A percentile compares a stretch with the other conserved stretches of the same genome.
These are phyloP conservation scores for Cephus rjabovi DNA, from an alignment of 2,888 invertebrate species.

Conservation along the genomic window DNA sequence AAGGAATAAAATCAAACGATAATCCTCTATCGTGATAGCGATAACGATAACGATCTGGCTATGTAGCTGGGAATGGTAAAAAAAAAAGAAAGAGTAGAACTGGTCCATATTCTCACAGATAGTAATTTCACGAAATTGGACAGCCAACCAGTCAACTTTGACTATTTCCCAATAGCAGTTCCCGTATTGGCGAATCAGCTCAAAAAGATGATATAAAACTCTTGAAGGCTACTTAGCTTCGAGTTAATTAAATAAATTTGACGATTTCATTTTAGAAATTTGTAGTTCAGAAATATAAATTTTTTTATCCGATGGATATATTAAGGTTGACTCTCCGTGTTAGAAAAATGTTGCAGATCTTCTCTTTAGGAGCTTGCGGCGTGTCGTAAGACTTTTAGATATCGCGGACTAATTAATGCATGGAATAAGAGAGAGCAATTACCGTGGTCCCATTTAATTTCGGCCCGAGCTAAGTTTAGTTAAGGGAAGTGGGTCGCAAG, in stretches of 20 bases:
- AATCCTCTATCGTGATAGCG: neutral
- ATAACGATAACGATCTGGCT: neutral
- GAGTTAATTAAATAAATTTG: neutral
- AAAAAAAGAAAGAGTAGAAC: neutral
- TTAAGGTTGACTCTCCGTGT: neutral
- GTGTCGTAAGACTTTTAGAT: constrained; percentile 43
- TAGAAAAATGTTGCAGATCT: constrained; percentile 35
- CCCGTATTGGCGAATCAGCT: neutral
- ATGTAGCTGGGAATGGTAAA: neutral
- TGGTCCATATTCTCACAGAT: neutral
- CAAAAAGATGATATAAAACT: neutral
- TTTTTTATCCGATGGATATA: neutral
- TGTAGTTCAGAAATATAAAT: neutral
- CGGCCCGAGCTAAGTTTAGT: constrained; percentile 12
- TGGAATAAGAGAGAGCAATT: constrained; percentile 47
- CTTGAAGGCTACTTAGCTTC: neutral
- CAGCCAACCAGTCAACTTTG: neutral
- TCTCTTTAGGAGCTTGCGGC: constrained; percentile 12
- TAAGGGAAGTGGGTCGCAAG: constrained; percentile 18
- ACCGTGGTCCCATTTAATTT: constrained; percentile 45
- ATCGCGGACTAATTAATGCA: constrained; percentile 50
- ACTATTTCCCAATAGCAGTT: neutral
- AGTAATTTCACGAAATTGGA: neutral
- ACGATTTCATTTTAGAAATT: neutral
- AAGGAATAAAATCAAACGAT: neutral